Base-by-base conservation (phyloP, 2,113 vertebrate species). In the Bufo gargarizans region DNA sequence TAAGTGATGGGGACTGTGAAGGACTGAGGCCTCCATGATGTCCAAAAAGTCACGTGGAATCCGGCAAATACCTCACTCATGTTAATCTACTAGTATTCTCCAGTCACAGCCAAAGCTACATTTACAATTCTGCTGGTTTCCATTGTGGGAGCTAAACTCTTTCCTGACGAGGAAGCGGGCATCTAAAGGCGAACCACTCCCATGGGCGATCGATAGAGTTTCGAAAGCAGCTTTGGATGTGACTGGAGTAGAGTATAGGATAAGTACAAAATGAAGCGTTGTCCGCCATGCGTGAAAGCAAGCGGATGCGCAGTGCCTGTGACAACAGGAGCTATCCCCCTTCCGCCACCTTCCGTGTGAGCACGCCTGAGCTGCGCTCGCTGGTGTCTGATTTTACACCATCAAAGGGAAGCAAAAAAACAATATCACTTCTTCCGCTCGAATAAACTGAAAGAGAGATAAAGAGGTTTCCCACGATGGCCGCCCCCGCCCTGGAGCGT, bases 381-480 rank as follows among this genome's bases (percentile, higher is more conserved):
- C 17, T 22, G 69, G 5, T 14, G 84, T 61, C 50, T 77, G 85
- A 65, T 65, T 33, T 49, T 86, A 77, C 33, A 61, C 67, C 12
- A 85, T 85, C 84, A 85, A 85, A 85, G 55, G 43, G 17, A 49
- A 85, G 49, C 55, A 50, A 65, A 67, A 80, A 33, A 0, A 86
- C 85, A 86, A 86, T 80, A 80, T 69, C 47, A 80, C 80, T 67
- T 56, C 65, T 79, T 71, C 58, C 63, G 53, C 85, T 67, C n/a
- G 12, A 59, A 47, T 33, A 74, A 82, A 47, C 86, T 49, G 61
- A 81, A 82, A 67, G n/a, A 61, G 65, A 74, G 78, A 74, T 86
- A 79, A 86, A 86, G 85, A 86, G 61, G 49, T 43, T 86, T 86
- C 76, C 63, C 85, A 79, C 61, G 61, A 65, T 50, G n/a, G 67